Conservation (phyloP, 2,113 vertebrate genomes). For the Antechinus stuartii region DNA sequence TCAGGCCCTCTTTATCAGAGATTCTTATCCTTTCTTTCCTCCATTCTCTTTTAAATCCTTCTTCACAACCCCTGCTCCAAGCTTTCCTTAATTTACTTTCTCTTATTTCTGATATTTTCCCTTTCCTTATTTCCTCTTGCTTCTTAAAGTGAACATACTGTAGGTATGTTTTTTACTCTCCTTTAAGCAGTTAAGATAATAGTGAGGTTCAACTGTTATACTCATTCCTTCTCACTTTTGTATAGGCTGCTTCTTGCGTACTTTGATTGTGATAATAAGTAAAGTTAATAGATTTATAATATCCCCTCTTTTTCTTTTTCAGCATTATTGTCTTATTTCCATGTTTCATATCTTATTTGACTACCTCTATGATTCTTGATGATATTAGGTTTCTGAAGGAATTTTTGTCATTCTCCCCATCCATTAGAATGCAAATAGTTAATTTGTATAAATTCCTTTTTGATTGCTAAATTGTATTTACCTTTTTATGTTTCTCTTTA, state of each 20-base stretch:
- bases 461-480: neutral
- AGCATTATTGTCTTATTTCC: neutral
- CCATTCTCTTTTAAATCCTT: too few relatives aligned
- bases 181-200: neutral
- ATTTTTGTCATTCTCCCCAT: neutral
- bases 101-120: neutral
- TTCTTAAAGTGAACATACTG: neutral
- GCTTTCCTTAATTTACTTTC: too few relatives aligned
- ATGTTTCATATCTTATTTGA: neutral
- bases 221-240: too few relatives aligned
- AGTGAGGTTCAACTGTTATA: too few relatives aligned
- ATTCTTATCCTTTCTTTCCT: neutral
- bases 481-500: neutral
- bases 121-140: neutral
- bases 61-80: neutral
- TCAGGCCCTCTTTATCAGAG: neutral
- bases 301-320: neutral
- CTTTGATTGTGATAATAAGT: neutral
- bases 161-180: neutral
- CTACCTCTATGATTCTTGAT: neutral
- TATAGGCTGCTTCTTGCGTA: neutral
- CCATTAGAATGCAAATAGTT: neutral
- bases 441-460: neutral
- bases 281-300: neutral
- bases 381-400: neutral